phyloP scores from a whole-genome alignment of 2,888 invertebrate species.

The Hanleya hanleyi region DNA sequence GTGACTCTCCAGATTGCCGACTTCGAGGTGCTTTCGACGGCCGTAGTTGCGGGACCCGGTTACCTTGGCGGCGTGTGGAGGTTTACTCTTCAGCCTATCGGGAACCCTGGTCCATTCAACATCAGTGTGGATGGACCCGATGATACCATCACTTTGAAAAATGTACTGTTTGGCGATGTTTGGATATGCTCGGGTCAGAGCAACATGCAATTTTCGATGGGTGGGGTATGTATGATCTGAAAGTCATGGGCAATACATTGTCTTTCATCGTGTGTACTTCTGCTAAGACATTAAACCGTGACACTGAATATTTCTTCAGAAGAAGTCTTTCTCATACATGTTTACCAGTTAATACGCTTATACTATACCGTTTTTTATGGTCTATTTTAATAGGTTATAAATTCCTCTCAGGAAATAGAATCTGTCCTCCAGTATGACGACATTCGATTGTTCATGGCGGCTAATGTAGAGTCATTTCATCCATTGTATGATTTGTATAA shows the following conservation, averaged over 20 bases:
- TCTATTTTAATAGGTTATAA: not conserved
- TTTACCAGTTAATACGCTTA: too few relatives aligned
- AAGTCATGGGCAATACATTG: too few relatives aligned
- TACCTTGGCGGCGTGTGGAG: constrained; percentile 25
- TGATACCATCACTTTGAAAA: constrained; percentile 36
- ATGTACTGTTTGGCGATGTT: constrained; percentile 70
- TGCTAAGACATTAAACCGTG: too few relatives aligned
- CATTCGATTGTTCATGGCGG: not conserved
- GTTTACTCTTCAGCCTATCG: constrained; percentile 38
- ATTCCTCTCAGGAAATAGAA: not conserved
- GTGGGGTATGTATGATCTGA: not conserved
- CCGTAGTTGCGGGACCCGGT: not conserved
- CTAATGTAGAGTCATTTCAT: not conserved
- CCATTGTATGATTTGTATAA: not conserved
- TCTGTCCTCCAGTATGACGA: not conserved
- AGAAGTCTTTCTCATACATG: too few relatives aligned
- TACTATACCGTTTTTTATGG: too few relatives aligned
- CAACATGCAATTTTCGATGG: constrained; percentile 65
- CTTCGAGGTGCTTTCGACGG: not conserved
- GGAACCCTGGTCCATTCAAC: constrained; percentile 40
- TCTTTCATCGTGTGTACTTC: too few relatives aligned
- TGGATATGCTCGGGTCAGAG: constrained; percentile 72
- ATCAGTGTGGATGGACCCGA: constrained; percentile 40
- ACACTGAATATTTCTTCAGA: too few relatives aligned
- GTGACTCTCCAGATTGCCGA: not conserved